A percentile compares a stretch with the other conserved stretches of the same genome.
phyloP scores from a whole-genome alignment of 1,140 invertebrate species.

The Drosophila persimilis region DNA sequence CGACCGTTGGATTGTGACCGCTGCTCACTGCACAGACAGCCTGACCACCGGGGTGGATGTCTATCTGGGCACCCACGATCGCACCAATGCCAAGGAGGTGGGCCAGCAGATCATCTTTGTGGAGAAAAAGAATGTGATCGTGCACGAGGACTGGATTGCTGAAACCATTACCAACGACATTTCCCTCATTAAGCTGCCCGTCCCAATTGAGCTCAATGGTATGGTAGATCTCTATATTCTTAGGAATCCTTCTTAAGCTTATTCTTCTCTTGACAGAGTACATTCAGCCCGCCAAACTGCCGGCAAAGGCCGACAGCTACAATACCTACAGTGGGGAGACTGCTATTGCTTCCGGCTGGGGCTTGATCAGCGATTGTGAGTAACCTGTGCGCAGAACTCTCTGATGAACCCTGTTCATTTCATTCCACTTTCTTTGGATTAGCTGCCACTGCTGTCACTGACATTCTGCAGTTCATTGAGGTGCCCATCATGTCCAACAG shows the following conservation, averaged over 20 bases:
- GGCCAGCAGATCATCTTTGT: slow-evolving; percentile 67
- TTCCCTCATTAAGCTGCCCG: slow-evolving; percentile 67
- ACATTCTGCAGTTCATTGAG: slow-evolving; percentile 47
- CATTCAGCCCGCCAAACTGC: slow-evolving; percentile 61
- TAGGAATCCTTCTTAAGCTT: not conserved
- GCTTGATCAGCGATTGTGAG: slow-evolving; percentile 62
- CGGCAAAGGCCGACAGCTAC: slow-evolving; percentile 45
- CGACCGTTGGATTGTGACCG: slow-evolving; percentile 85
- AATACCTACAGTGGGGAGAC: slow-evolving; percentile 41
- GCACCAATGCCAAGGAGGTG: slow-evolving; percentile 46
- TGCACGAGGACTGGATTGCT: slow-evolving; percentile 40
- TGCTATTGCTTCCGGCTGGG: slow-evolving; percentile 70
- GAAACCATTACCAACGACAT: slow-evolving; percentile 59
- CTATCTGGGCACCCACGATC: slow-evolving; percentile 66
- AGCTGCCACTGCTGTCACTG: slow-evolving; percentile 42
- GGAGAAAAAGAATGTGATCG: slow-evolving; percentile 49
- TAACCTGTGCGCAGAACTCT: slow-evolving; percentile 7
- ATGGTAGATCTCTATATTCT: not conserved
- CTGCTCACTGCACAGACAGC: slow-evolving; percentile 85
- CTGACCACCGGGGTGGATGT: slow-evolving; percentile 77
- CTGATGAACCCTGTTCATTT: not conserved
- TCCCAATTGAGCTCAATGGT: slow-evolving; percentile 51
- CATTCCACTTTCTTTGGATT: not conserved
- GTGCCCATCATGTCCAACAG: slow-evolving; percentile 62
- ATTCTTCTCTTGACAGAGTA: slow-evolving; percentile 5